These are phyloP conservation scores for Corydoras maculifer DNA, from an alignment of 2,113 vertebrate genomes.

Conservation along the genomic window DNA sequence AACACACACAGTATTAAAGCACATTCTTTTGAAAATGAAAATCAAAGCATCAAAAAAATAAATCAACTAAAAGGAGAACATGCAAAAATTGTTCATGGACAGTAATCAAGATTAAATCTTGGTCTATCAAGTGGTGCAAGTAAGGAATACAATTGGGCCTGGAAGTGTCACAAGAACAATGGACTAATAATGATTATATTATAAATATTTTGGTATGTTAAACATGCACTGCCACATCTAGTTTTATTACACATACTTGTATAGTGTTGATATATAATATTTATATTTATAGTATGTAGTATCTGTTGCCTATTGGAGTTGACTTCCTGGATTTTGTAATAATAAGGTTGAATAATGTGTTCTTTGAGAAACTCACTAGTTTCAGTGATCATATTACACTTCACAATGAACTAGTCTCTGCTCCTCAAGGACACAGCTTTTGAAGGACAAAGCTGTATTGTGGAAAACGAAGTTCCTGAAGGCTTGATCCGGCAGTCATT, in stretches of 20 bases:
- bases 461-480: slow-evolving; percentile 16
- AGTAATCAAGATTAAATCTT: no score
- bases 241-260: background rate
- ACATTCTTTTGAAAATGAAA: no score
- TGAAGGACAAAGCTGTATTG: slow-evolving; percentile 28
- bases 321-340: slow-evolving; percentile 28
- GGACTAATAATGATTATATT: no score
- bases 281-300: background rate
- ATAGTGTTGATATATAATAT: background rate
- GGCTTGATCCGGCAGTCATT: slow-evolving; percentile 18
- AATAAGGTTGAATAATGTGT: slow-evolving; percentile 10
- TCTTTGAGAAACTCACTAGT: slow-evolving; percentile 22
- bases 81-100: no score
- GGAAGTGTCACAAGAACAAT: no score
- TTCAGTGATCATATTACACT: slow-evolving; percentile 31
- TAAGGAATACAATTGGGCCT: no score
- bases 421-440: slow-evolving; percentile 22
- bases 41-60: no score
- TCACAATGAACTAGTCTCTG: slow-evolving; percentile 18
- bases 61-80: no score
- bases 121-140: no score
- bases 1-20: no score
- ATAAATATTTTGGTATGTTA: no score
- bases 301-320: slow-evolving; percentile 6
- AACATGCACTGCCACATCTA: no score